These are phyloP conservation scores for Trematomus bernacchii DNA, from an alignment of 2,797 vertebrate species.

Conservation along the genomic window DNA sequence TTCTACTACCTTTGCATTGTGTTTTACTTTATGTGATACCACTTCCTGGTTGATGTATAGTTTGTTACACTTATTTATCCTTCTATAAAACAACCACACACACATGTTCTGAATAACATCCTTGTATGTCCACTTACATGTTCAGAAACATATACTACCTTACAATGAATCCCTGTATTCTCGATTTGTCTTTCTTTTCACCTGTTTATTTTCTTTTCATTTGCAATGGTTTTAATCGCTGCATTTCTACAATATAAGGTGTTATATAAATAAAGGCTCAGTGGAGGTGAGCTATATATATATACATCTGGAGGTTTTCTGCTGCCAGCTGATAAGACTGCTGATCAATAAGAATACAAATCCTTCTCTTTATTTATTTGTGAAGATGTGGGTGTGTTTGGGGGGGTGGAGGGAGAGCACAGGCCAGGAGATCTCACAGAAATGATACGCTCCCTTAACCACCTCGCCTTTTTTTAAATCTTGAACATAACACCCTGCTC, in stretches of 20 bases:
- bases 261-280: not conserved
- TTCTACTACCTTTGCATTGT: too few relatives aligned
- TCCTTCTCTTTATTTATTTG: constrained; percentile 31
- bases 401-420: not conserved
- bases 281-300: not conserved
- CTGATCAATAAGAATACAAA: constrained; percentile 2
- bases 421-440: constrained; percentile 23
- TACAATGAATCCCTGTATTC: not conserved
- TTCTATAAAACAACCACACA: too few relatives aligned
- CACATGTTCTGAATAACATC: too few relatives aligned
- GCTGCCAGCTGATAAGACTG: constrained; percentile 29
- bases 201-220: not conserved
- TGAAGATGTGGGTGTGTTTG: constrained; percentile 20
- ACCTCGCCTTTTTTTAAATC: not conserved
- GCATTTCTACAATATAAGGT: not conserved
- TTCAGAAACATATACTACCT: not conserved
- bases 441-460: constrained; percentile 14
- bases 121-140: too few relatives aligned
- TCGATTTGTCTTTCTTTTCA: not conserved
- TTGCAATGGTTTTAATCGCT: not conserved
- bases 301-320: constrained; percentile 11
- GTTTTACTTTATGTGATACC: too few relatives aligned
- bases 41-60: too few relatives aligned
- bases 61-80: too few relatives aligned
- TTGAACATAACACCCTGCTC: constrained; percentile 25